Conservation (phyloP, 1,140 invertebrate genomes). For the Drosophila repleta region DNA sequence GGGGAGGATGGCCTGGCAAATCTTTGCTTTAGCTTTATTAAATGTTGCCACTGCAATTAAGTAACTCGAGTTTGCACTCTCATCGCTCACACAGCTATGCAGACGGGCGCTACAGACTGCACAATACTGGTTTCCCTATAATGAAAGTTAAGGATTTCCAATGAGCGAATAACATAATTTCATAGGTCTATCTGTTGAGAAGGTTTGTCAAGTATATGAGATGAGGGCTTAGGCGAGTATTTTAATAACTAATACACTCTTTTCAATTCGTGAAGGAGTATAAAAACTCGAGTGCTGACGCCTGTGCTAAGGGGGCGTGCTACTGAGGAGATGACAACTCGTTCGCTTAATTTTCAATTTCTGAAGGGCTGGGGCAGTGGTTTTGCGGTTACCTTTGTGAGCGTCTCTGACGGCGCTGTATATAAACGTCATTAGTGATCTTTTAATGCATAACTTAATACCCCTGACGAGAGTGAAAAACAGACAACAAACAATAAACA, state of each 20-base stretch:
- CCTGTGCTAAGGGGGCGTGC: constrained; percentile 4
- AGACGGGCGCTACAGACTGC: background rate
- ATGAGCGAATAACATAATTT: too few species aligned
- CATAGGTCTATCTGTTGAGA: too few species aligned
- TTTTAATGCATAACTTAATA: constrained; percentile 75
- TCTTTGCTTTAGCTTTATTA: constrained; percentile 43
- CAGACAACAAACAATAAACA: constrained; percentile 25
- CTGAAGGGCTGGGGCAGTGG: constrained; percentile 3
- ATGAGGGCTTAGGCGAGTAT: too few species aligned
- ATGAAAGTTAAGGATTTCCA: too few species aligned
- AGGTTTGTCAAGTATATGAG: too few species aligned
- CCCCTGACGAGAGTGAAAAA: constrained; percentile 31
- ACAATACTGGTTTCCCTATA: too few species aligned
- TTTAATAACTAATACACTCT: background rate
- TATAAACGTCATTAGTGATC: constrained; percentile 77
- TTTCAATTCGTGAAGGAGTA: background rate
- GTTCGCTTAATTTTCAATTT: constrained; percentile 49
- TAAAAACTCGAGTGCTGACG: background rate
- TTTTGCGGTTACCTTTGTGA: constrained; percentile 31
- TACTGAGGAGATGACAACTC: constrained; percentile 30
- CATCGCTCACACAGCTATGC: constrained; percentile 11
- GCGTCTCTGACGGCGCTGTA: constrained; percentile 45
- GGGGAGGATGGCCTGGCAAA: background rate
- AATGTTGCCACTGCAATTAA: constrained; percentile 77
- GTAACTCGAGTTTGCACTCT: constrained; percentile 48